Percentiles rank a stretch among this genome's conserved stretches.
These are phyloP conservation scores for Peromyscus maniculatus DNA, from an alignment of 2,113 vertebrate genomes.

Conservation along the genomic window DNA sequence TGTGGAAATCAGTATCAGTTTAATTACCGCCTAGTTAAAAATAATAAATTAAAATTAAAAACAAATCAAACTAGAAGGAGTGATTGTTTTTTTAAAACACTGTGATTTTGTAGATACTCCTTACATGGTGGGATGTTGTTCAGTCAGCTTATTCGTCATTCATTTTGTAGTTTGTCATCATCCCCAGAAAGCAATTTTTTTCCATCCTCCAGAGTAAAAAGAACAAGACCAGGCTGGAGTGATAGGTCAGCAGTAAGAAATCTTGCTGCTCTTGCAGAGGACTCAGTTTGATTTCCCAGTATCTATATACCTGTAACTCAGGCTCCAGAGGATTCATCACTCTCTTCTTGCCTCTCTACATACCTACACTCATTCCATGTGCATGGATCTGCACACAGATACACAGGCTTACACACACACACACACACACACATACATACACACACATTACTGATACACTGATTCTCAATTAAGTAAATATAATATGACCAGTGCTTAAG, in stretches of 20 bases:
- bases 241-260: no score
- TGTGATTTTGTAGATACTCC: background rate
- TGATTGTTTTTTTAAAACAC: background rate
- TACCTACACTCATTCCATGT: no score
- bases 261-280: background rate
- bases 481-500: background rate
- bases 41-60: constrained; percentile 31
- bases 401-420: no score
- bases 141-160: background rate
- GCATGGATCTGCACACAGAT: no score
- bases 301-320: no score
- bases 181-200: background rate
- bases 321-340: no score
- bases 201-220: background rate
- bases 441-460: background rate
- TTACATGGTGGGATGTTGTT: background rate
- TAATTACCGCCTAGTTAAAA: constrained; percentile 10
- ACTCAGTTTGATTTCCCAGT: background rate
- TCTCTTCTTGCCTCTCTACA: background rate
- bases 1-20: background rate
- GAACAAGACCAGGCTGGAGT: background rate
- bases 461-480: background rate
- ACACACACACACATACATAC: no score
- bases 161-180: constrained; percentile 4
- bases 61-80: background rate